Base-by-base conservation (phyloP, 1,140 invertebrate species). In the Hypothenemus hampei region DNA sequence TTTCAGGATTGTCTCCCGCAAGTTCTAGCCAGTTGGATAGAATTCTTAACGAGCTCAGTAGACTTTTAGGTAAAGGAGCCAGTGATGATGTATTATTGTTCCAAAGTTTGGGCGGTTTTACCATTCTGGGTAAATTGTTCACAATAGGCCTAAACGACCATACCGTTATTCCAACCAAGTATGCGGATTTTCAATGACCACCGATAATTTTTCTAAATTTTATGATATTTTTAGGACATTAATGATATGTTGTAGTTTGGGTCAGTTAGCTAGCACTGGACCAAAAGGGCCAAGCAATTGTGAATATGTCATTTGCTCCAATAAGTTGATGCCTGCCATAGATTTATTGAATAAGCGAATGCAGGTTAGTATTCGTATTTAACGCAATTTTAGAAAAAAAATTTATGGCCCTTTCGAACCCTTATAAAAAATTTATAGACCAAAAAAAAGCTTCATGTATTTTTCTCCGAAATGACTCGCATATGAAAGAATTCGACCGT, bases 281-380 rank as follows among this genome's bases (percentile, higher is more conserved):
- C 72, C 78, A 49, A 71, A 71, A 22, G 76, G 79, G 61, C 66
- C 67, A 13, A 76, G 78, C 6, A 88, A 83, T 61, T 80, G 78
- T 58, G 77, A 83, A 51, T 80, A 78, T 59, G 75, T 87, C 54
- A 69, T 89, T 29, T 75, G 85, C 46, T 84, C 82, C 55, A 89
- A 88, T 66, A 81, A 83, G 65, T 77, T 87, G 51, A 77, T 80
- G 8, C 69, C 74, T 11, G 72, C 85, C 31, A 65, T 88, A 11
- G 87, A 89, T 70, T 73, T 87, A 19, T 72, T 87, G 1, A 75
- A 83, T 47, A 79, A 82, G 44, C 75, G 81, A 60, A 70, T 89
- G 33, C 79, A 81, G 71, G 85, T 87, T 76, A 78, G 79, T 62
- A 18, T n/a, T n/a, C n/a, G n/a, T n/a, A n/a, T n/a, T n/a, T n/a